Evolutionary conservation across 2,797 vertebrate genomes (phyloP).

Genomic region (Margarornis squamiger): DNA sequence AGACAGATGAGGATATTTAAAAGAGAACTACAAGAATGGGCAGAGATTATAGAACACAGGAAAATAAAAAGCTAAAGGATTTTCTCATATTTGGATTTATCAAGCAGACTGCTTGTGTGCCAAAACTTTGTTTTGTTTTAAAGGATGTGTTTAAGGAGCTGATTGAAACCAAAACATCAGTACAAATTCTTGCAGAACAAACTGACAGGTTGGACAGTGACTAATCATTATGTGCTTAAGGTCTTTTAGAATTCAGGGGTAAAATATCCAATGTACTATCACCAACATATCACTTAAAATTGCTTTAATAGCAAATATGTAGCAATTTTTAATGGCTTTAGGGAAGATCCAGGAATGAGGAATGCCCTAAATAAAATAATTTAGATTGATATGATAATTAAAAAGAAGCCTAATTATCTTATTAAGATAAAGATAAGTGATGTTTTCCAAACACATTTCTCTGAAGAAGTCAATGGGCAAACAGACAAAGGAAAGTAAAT

Average conservation of each 20-base stretch:
- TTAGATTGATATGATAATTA: background rate
- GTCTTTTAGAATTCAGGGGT: background rate
- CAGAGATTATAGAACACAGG: background rate
- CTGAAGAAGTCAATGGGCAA: background rate
- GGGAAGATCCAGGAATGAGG: background rate
- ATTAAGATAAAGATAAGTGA: too few species aligned
- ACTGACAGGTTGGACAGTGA: background rate
- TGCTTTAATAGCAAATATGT: background rate
- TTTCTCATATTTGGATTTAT: background rate
- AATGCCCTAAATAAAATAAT: background rate
- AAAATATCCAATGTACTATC: background rate
- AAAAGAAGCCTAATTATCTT: background rate
- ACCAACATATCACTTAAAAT: background rate
- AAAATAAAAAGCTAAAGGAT: background rate
- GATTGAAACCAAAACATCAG: background rate
- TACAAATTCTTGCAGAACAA: background rate
- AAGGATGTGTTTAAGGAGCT: background rate
- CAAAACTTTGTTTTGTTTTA: background rate
- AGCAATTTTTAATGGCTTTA: background rate
- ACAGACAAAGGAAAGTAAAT: background rate
- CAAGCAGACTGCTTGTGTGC: background rate
- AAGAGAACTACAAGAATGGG: fast-evolving
- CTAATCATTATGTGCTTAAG: background rate
- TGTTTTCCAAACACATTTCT: background rate
- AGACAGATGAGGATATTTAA: background rate